These are phyloP conservation scores for Mechanitis mazaeus DNA, from an alignment of 2,888 invertebrate genomes.

Conservation along the genomic window DNA sequence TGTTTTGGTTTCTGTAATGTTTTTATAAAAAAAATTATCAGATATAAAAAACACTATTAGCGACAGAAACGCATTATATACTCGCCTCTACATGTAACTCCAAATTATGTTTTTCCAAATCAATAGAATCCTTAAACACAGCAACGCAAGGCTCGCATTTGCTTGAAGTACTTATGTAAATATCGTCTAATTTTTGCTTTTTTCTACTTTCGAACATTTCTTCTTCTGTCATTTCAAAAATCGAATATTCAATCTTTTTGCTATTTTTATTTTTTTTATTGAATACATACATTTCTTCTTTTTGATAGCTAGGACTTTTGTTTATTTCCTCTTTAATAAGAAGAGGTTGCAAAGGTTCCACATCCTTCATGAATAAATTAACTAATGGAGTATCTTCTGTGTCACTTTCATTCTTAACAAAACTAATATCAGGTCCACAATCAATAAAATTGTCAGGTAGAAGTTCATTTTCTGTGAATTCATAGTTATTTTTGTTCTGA, in stretches of 20 bases:
- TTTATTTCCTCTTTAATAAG: neutral
- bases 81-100: conserved; percentile 13
- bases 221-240: conserved; percentile 10
- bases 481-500: conserved; percentile 1
- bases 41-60: neutral
- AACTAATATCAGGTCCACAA: conserved; percentile 14
- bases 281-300: neutral
- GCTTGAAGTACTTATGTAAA: neutral
- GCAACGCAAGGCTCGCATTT: conserved; percentile 16
- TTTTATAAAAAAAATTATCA: neutral
- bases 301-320: neutral
- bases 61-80: neutral
- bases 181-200: conserved; percentile 1
- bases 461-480: neutral
- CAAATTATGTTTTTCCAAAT: conserved; percentile 15
- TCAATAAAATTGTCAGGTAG: conserved; percentile 20
- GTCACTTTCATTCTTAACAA: conserved; percentile 20
- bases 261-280: neutral
- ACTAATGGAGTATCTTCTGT: conserved; percentile 16
- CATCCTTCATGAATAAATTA: conserved; percentile 10
- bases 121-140: conserved; percentile 11
- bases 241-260: conserved; percentile 3
- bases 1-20: conserved; percentile 13
- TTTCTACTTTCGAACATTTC: conserved; percentile 17
- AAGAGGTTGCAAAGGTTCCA: conserved; percentile 1